A percentile compares a stretch with the other conserved stretches of the same genome.
phyloP scores from a whole-genome alignment of 2,797 vertebrate species.

The Pteropus rufus region DNA sequence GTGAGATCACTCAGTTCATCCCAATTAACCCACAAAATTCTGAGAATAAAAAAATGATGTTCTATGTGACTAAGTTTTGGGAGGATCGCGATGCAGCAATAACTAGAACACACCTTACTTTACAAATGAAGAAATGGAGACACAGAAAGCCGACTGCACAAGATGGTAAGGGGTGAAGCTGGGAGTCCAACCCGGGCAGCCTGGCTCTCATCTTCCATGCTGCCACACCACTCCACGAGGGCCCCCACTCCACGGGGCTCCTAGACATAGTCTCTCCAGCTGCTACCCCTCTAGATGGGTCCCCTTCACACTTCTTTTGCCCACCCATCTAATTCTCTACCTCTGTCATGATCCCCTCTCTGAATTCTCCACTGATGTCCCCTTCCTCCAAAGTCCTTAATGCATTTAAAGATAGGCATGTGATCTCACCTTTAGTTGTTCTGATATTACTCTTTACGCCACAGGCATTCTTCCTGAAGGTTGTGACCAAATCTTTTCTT shows the following conservation, averaged over 20 bases:
- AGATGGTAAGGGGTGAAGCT: neutral
- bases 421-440: neutral
- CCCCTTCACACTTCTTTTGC: neutral
- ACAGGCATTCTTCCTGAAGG: neutral
- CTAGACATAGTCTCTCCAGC: neutral
- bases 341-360: neutral
- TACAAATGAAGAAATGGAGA: neutral
- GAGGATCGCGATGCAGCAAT: neutral
- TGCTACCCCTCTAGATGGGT: neutral
- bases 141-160: neutral
- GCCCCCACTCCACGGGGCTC: neutral
- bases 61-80: neutral
- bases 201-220: neutral
- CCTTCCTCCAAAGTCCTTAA: neutral
- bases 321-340: neutral
- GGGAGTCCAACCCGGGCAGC: neutral
- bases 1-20: neutral
- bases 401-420: neutral
- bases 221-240: rapidly evolving
- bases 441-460: neutral
- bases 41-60: neutral
- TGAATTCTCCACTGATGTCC: neutral
- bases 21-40: neutral
- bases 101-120: neutral
- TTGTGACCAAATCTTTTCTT: neutral